Base-by-base conservation (phyloP, 2,113 vertebrate species). In the Tenebrosternarchus preto region DNA sequence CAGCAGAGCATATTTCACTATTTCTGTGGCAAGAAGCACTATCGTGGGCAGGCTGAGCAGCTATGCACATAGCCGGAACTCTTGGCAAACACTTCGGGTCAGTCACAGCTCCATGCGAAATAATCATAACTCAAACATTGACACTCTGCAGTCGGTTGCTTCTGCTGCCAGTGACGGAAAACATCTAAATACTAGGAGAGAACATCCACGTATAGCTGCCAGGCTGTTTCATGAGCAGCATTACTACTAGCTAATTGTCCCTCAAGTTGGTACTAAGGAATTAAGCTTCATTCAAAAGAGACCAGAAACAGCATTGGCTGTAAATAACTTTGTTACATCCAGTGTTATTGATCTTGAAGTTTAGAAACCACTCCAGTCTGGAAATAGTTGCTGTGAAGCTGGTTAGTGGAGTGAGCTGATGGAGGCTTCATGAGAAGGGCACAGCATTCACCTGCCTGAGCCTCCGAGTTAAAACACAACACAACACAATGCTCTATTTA, bases 91-190 rank as follows among this genome's bases (percentile, higher is more conserved):
- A 33, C 19, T 6, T 61, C 29, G 12, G 66, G 67, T 78, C 66
- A 76, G 73, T 56, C 63, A 63, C 69, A 67, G 20, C 8, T 67
- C 66, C 61, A 43, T 74, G 69, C 7, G 22, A 63, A 84, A 77
- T 56, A 67, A 81, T 81, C 56, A 36, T 50, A 17, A 69, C 63
- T 73, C 24, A 66, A 12, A 57, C 63, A n/a, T 19, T 71, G 77
- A 80, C 53, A 43, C 22, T 5, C 63, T 29, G 43, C 53, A 66
- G 78, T 27, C 17, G 60, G 61, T 72, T 27, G 50, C 29, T 46
- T 69, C 68, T 25, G 25, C 59, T 73, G 77, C 71, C 53, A 68
- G 61, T 2, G 2, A 57, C 22, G 43, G 61, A 76, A 29, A 39
- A 55, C 66, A 60, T 57, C 66, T 78, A 69, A 27, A 60, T 69